A percentile compares a stretch with the other conserved stretches of the same genome.
phyloP scores from a whole-genome alignment of 2,888 invertebrate species.

The Podabrus alpinus region DNA sequence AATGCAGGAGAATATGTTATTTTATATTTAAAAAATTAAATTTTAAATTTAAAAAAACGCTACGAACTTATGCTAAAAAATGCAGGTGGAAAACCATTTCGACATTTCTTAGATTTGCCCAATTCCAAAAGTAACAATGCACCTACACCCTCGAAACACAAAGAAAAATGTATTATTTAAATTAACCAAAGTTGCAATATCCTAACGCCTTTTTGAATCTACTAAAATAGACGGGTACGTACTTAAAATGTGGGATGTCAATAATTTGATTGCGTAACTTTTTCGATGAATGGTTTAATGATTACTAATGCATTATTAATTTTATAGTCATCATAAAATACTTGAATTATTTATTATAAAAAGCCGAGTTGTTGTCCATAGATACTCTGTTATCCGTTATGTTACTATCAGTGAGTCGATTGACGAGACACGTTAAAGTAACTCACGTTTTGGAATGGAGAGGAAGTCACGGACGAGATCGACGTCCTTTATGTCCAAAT shows the following conservation, averaged over 20 bases:
- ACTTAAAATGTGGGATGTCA: neutral
- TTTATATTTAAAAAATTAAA: too few relatives aligned
- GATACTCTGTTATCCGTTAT: conserved; percentile 20
- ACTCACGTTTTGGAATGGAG: conserved; percentile 10
- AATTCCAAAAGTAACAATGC: neutral
- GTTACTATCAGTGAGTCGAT: conserved; percentile 14
- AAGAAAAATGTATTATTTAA: neutral
- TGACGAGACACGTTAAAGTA: conserved; percentile 18
- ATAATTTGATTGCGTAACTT: neutral
- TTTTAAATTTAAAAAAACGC: too few relatives aligned
- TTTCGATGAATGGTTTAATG: neutral
- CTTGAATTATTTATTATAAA: neutral
- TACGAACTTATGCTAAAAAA: too few relatives aligned
- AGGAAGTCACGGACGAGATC: conserved; percentile 25
- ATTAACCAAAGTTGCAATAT: neutral
- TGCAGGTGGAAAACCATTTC: neutral
- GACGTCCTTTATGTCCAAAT: conserved; percentile 15
- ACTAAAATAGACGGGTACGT: neutral
- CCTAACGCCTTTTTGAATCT: neutral
- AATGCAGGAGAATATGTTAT: too few relatives aligned
- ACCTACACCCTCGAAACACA: neutral
- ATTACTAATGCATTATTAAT: neutral
- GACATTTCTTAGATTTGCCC: neutral
- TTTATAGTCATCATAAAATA: neutral
- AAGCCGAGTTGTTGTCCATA: neutral